Conservation (phyloP, 2,797 vertebrate species). For the Hemitrygon akajei region DNA sequence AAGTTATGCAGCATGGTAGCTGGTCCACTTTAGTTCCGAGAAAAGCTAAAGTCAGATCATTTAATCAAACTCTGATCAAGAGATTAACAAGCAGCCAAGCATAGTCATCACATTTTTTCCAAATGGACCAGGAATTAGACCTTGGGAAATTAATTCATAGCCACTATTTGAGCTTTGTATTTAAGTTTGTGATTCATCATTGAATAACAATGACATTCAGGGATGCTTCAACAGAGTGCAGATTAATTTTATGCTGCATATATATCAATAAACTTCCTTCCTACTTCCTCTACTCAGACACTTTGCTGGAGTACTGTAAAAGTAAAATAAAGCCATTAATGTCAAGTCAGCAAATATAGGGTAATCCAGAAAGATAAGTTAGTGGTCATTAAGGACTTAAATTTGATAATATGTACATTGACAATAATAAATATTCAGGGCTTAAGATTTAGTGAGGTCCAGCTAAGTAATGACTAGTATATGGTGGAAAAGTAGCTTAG, state of each 20-base stretch:
- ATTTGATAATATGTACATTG: background rate
- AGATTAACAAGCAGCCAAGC: background rate
- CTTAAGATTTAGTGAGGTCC: background rate
- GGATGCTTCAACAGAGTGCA: background rate
- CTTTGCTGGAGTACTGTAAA: background rate
- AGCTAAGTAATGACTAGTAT: too few species aligned
- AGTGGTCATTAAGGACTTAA: background rate
- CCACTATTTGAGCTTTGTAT: background rate
- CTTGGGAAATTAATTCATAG: background rate
- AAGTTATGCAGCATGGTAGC: background rate
- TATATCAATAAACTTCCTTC: background rate
- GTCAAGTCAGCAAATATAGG: background rate
- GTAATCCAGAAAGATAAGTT: conserved; percentile 1
- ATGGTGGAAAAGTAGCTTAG: too few species aligned
- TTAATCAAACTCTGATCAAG: conserved; percentile 8
- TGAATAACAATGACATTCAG: background rate
- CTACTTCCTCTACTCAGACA: background rate
- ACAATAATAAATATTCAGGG: conserved; percentile 6
- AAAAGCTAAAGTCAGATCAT: background rate
- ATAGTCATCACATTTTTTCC: background rate
- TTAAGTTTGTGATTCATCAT: background rate
- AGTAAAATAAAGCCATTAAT: background rate
- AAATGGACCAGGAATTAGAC: background rate
- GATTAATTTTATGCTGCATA: background rate
- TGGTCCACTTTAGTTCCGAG: background rate